These are phyloP conservation scores for Bungarus multicinctus DNA, from an alignment of 2,113 vertebrate species.

Conservation along the genomic window DNA sequence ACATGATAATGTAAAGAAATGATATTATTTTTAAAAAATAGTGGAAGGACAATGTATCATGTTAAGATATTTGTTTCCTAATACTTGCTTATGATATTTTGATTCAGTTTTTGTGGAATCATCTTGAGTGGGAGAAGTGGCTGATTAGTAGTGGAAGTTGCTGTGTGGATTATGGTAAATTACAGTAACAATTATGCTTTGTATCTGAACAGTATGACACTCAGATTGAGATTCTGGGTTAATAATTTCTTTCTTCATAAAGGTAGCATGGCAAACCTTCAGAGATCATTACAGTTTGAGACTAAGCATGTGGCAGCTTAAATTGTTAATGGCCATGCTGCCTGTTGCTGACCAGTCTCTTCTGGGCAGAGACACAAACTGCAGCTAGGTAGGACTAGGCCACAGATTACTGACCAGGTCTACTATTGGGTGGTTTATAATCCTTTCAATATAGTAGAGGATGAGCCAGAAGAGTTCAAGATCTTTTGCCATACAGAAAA, in stretches of 20 bases:
- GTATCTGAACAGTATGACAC: too few species aligned
- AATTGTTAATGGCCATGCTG: neutral
- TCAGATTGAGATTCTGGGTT: neutral
- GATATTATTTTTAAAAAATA: neutral
- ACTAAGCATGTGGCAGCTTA: neutral
- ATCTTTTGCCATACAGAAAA: neutral
- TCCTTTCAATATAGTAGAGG: slow-evolving; percentile 69
- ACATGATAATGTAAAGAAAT: neutral
- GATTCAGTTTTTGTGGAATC: neutral
- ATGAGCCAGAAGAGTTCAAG: slow-evolving; percentile 49
- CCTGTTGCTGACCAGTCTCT: neutral
- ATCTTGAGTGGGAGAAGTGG: neutral
- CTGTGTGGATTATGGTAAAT: neutral
- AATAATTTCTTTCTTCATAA: neutral
- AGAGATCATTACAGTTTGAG: neutral
- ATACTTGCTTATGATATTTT: neutral
- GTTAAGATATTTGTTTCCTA: neutral
- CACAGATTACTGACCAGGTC: neutral
- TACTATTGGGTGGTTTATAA: neutral
- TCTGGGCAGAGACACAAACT: neutral
- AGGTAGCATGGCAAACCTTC: neutral
- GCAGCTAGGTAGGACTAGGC: neutral
- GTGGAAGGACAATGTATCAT: too few species aligned
- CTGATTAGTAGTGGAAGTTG: neutral
- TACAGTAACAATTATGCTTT: neutral